These are phyloP conservation scores for Trichomycterus rosablanca DNA, from an alignment of 2,113 vertebrate genomes.

Conservation along the genomic window DNA sequence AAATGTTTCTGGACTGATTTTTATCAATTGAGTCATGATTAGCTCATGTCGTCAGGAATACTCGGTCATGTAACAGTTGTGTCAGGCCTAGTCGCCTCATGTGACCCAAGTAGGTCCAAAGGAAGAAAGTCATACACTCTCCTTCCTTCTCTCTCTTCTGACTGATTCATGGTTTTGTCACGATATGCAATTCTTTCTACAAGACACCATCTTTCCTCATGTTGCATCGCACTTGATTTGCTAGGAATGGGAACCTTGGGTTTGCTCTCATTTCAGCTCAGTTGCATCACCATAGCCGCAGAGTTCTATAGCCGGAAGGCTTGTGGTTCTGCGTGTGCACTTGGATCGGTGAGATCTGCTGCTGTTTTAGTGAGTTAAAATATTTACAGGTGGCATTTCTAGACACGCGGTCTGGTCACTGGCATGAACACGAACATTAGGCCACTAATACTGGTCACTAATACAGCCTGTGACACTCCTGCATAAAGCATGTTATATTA, in stretches of 20 bases:
- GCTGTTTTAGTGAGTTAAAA: neutral
- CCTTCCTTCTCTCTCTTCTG: no score
- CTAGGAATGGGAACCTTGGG: conserved; percentile 11
- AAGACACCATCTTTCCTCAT: conserved; percentile 14
- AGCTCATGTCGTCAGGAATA: no score
- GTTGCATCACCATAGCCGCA: conserved; percentile 24
- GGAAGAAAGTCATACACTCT: no score
- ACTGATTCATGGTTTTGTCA: conserved; percentile 1
- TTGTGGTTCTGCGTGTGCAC: neutral
- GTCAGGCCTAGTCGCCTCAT: no score
- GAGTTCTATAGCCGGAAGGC: conserved; percentile 6
- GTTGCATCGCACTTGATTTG: conserved; percentile 8
- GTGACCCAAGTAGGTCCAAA: no score
- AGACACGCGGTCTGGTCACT: neutral
- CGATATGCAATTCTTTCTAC: neutral
- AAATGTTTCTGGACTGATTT: no score
- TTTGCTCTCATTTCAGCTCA: neutral
- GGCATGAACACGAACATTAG: neutral
- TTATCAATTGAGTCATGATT: no score
- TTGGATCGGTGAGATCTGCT: neutral
- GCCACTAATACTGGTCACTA: no score
- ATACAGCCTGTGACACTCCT: neutral
- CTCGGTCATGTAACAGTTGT: no score
- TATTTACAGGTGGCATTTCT: neutral
- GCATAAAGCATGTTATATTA: no score